Base-by-base conservation (phyloP, 2,888 invertebrate genomes). In the Plebejus argus region DNA sequence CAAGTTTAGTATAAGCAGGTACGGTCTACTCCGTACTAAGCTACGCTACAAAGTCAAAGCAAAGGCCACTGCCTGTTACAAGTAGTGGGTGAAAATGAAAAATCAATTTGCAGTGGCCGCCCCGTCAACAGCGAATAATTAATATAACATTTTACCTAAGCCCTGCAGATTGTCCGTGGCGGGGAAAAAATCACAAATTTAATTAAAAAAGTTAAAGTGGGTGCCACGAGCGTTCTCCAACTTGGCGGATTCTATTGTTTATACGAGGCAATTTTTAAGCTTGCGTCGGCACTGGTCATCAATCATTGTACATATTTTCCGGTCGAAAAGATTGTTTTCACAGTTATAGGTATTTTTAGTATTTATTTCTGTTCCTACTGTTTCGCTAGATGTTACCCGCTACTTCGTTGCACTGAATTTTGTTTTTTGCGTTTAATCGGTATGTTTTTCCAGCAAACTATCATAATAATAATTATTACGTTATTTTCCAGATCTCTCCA, bases 121-220 rank as follows among this genome's bases (percentile, higher is more conserved):
- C 90, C 89, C 88, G 85, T 82, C 88, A 87, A 85, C 85, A 83
- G 84, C 83, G 85, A 79, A 89, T 93, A 93, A 93, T 93, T 92
- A 93, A 91, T 92, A 91, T 88, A 89, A 89, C 91, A 86, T 92
- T 93, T 91, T 90, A 90, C 89, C 91, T 91, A 91, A 90, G 87
- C 89, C 86, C 83, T 83, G 81, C 88, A 90, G 89, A 90, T 89
- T 89, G 87, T 86, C 87, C 85, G 85, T 79, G 80, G 80, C 85
- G 86, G 86, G 83, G 86, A 87, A 93, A 93, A 93, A 93, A 93
- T 89, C 89, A 83, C 87, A 93, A 93, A 93, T 92, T 93, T 93
- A 93, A 93, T 92, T 94, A 92, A 93, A 92, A 93, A 93, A 93
- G 92, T 93, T 93, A 86, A 91, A 93, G 93, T 92, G 93, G 93